Conservation (phyloP, 2,113 vertebrate genomes). For the Balaeniceps rex region DNA sequence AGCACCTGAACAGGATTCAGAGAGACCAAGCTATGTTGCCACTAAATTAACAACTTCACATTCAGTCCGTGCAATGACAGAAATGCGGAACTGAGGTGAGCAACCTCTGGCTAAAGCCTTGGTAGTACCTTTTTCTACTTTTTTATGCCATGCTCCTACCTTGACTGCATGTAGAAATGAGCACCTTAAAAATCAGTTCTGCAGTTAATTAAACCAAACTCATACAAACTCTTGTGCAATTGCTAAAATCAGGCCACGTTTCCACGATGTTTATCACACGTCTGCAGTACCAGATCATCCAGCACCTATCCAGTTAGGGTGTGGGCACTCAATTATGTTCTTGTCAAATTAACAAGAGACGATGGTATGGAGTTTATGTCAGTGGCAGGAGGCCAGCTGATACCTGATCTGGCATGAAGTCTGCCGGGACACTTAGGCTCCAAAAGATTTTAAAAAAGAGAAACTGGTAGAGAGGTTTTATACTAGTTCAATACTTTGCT, state of each 20-base stretch:
- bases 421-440: not conserved
- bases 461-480: not conserved
- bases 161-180: not conserved
- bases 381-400: slow-evolving; percentile 43
- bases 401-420: slow-evolving; percentile 44
- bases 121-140: not conserved
- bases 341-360: slow-evolving; percentile 59
- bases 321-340: slow-evolving; percentile 54
- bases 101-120: not conserved
- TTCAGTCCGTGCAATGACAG: not conserved
- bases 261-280: slow-evolving; percentile 25
- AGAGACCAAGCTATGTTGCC: fast-evolving
- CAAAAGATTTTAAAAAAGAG: not conserved
- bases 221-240: slow-evolving; percentile 10
- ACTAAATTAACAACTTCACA: not conserved
- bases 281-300: slow-evolving; percentile 39
- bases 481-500: not conserved
- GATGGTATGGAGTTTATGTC: slow-evolving; percentile 23
- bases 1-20: not conserved
- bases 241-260: slow-evolving; percentile 9
- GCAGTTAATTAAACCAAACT: not conserved
- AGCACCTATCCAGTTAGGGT: slow-evolving; percentile 35
- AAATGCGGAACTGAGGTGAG: not conserved
- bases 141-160: not conserved
- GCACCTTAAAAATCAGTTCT: not conserved